Evolutionary conservation across 2,113 vertebrate species (phyloP).

Genomic region (Phrynosoma platyrhinos): DNA sequence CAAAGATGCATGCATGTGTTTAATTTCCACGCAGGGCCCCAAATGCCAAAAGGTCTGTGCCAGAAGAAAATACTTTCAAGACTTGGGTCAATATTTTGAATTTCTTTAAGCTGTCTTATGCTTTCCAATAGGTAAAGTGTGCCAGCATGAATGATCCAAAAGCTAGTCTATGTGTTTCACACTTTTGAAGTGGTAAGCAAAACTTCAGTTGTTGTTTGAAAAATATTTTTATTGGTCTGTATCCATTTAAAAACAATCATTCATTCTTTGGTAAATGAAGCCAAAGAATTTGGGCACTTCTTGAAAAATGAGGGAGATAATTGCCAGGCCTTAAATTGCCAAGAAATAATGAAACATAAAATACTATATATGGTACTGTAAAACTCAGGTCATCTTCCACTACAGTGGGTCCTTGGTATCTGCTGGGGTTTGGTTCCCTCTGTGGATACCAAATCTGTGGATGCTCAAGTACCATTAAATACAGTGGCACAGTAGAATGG

Average conservation of each 20-base stretch:
- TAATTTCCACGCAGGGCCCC: not conserved
- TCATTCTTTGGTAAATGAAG: not conserved
- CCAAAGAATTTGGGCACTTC: not conserved
- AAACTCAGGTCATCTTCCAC: not conserved
- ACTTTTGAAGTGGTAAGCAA: not conserved
- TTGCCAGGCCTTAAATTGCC: not conserved
- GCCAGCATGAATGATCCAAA: not conserved
- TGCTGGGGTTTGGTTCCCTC: no score
- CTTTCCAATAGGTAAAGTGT: not conserved
- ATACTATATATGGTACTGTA: not conserved
- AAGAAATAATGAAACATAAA: not conserved
- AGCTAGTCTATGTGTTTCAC: not conserved
- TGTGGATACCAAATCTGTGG: no score
- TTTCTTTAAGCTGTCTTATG: slow-evolving; percentile 39
- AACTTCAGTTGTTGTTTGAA: not conserved
- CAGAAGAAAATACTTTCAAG: slow-evolving; percentile 48
- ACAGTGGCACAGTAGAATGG: no score
- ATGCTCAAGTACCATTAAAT: no score
- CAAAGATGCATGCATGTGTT: not conserved
- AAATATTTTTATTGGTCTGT: not conserved
- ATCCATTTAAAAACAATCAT: slow-evolving; percentile 8
- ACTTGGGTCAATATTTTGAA: slow-evolving; percentile 7
- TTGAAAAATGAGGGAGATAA: slow-evolving; percentile 2
- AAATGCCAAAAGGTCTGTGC: slow-evolving; percentile 36
- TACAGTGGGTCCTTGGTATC: no score